Evolutionary conservation across 2,113 vertebrate species (phyloP).

Genomic region (Oryzias curvinotus): DNA sequence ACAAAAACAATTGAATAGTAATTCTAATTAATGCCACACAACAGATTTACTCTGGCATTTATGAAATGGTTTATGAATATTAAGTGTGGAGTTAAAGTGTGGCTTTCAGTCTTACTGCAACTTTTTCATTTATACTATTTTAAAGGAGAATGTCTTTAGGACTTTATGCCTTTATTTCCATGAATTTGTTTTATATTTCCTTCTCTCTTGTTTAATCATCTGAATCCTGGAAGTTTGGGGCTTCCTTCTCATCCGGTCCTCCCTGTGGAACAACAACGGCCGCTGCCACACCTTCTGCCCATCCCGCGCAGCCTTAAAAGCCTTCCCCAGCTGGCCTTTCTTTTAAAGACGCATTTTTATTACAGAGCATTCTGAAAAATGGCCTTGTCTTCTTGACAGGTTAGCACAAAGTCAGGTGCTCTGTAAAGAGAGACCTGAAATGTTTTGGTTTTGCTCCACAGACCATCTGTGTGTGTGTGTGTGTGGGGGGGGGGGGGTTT

Average conservation of each 20-base stretch:
- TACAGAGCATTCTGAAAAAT: constrained; percentile 34
- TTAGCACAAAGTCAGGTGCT: neutral
- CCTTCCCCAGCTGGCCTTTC: constrained; percentile 63
- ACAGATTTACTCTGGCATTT: too few species aligned
- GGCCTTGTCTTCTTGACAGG: constrained; percentile 21
- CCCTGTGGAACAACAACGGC: constrained; percentile 35
- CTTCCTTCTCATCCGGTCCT: constrained; percentile 6
- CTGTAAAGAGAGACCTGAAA: neutral
- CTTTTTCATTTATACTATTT: too few species aligned
- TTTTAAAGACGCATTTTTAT: constrained; percentile 75
- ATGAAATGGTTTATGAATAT: too few species aligned
- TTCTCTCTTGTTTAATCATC: neutral
- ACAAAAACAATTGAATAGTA: too few species aligned
- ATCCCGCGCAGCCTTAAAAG: constrained; percentile 63
- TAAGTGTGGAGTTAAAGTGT: too few species aligned
- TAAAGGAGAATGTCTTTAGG: too few species aligned
- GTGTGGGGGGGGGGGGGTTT: too few species aligned
- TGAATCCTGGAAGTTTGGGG: constrained; percentile 26
- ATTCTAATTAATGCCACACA: too few species aligned
- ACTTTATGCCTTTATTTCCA: too few species aligned
- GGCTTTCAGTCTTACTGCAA: too few species aligned
- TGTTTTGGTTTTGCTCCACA: too few species aligned
- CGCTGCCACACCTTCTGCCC: constrained; percentile 13
- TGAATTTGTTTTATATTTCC: constrained; percentile 10
- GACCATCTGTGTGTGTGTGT: too few species aligned